These are phyloP conservation scores for Falcunculus frontatus DNA, from an alignment of 2,113 vertebrate species.

Conservation along the genomic window DNA sequence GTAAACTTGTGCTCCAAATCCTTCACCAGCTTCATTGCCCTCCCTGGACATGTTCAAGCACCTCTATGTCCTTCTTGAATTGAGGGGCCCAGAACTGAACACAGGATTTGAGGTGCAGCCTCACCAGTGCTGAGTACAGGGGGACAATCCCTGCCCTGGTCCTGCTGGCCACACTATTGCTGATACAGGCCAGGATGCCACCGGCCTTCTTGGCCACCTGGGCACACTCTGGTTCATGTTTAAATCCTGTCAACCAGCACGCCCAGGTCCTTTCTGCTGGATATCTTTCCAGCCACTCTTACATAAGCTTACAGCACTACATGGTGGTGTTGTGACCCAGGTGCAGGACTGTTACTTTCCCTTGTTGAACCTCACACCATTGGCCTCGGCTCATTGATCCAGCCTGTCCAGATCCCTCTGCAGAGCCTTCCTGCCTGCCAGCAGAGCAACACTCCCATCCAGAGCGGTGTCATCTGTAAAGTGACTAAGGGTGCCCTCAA, in stretches of 20 bases:
- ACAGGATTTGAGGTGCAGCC: neutral
- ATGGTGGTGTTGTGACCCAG: neutral
- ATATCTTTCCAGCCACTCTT: neutral
- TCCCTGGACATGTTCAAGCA: neutral
- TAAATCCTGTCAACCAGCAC: neutral
- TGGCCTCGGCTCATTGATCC: rapidly evolving
- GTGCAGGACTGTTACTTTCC: neutral
- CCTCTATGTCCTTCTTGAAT: neutral
- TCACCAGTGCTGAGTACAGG: neutral
- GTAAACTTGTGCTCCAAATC: neutral
- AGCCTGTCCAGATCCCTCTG: neutral
- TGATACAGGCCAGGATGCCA: neutral
- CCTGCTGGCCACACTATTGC: neutral
- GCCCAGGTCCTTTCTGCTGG: neutral
- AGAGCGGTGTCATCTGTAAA: neutral
- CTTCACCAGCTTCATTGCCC: neutral
- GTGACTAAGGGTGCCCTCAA: neutral
- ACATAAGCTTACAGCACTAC: neutral
- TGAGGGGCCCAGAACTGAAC: neutral
- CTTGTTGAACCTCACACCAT: neutral
- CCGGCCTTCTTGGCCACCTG: neutral
- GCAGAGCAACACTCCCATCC: neutral
- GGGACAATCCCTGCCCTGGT: neutral
- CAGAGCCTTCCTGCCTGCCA: neutral
- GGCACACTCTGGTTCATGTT: neutral